phyloP scores from a whole-genome alignment of 2,113 vertebrate genomes.

The Oreochromis spilurus region DNA sequence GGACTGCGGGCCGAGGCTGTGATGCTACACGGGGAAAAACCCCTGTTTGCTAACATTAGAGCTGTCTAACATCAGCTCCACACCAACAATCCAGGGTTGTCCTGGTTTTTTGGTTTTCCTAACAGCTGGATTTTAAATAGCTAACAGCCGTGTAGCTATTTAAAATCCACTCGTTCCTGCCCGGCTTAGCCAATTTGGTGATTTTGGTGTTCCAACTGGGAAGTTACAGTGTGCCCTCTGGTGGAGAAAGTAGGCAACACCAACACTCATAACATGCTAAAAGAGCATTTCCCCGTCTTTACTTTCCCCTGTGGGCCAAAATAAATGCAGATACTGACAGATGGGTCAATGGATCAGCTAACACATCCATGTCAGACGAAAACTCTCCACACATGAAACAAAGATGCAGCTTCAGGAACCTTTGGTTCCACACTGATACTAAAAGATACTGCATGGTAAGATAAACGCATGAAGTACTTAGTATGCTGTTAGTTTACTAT shows the following conservation, averaged over 20 bases:
- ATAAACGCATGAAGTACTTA: background rate
- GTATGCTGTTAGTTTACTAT: background rate
- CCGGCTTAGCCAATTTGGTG: background rate
- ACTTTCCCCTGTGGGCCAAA: fast-evolving
- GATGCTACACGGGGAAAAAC: background rate
- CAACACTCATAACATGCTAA: background rate
- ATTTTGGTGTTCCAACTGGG: background rate
- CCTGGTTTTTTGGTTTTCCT: background rate
- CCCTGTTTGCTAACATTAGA: background rate
- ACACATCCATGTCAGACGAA: background rate
- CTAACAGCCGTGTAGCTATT: background rate
- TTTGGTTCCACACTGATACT: background rate
- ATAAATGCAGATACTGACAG: background rate
- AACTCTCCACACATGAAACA: background rate
- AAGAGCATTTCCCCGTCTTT: background rate
- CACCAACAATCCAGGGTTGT: background rate
- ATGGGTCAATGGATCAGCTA: background rate
- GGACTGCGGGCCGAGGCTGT: background rate
- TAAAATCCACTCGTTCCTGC: background rate
- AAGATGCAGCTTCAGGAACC: background rate
- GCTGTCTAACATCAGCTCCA: background rate
- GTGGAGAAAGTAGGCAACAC: background rate
- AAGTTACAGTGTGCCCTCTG: background rate
- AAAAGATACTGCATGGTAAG: background rate
- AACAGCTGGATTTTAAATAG: background rate